These are phyloP conservation scores for Morone saxatilis DNA, from an alignment of 2,113 vertebrate genomes.

Conservation along the genomic window DNA sequence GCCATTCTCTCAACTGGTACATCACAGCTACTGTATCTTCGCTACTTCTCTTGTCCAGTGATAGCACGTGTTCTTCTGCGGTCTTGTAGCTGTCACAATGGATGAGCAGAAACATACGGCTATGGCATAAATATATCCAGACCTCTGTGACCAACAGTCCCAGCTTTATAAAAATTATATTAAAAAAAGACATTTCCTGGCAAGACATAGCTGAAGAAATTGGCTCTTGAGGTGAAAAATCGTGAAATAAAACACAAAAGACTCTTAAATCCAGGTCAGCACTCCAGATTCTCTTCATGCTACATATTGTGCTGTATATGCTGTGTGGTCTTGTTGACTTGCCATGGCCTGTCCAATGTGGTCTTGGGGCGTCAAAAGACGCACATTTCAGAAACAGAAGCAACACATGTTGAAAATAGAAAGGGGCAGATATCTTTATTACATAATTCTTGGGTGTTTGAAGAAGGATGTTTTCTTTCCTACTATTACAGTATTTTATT, in stretches of 20 bases:
- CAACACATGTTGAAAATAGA: conserved; percentile 8
- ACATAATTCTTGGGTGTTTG: neutral
- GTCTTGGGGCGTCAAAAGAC: neutral
- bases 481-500: conserved; percentile 25
- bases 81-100: conserved; percentile 38
- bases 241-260: conserved; percentile 22
- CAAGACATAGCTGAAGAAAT: conserved; percentile 12
- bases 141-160: conserved; percentile 39
- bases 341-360: neutral
- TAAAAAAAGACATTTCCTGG: conserved; percentile 22
- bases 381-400: neutral
- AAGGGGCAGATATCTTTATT: neutral
- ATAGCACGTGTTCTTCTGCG: conserved; percentile 15
- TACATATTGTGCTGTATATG: conserved; percentile 1
- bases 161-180: conserved; percentile 35
- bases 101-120: conserved; percentile 27
- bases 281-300: conserved; percentile 23
- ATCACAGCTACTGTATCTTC: conserved; percentile 15
- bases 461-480: conserved; percentile 26
- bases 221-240: conserved; percentile 3
- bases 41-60: conserved; percentile 16
- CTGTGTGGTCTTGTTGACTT: neutral
- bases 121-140: conserved; percentile 39
- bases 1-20: conserved; percentile 40
- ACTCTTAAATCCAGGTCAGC: conserved; percentile 20